Conservation (phyloP, 1,140 invertebrate genomes). For the Aphaenogaster floridana region DNA sequence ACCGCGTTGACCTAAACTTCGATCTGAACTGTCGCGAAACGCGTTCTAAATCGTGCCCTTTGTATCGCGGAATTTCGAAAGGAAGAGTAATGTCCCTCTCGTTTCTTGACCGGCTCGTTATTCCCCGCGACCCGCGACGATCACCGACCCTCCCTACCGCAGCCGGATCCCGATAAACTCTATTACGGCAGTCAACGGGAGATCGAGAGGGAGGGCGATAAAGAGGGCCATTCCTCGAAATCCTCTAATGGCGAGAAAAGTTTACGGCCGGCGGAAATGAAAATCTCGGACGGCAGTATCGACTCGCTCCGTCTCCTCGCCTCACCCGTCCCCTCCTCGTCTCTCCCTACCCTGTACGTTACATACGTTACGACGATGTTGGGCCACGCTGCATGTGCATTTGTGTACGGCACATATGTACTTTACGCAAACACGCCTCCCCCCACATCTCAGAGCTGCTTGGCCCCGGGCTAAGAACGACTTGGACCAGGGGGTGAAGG, state of each 20-base stretch:
- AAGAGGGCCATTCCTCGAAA: slow-evolving; percentile 55
- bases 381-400: slow-evolving; percentile 33
- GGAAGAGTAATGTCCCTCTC: background rate
- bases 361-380: slow-evolving; percentile 24
- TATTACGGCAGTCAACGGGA: slow-evolving; percentile 27
- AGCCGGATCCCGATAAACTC: slow-evolving; percentile 48
- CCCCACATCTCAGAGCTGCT: background rate
- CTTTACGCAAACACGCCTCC: slow-evolving; percentile 35
- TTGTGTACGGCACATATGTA: slow-evolving; percentile 35
- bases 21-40: background rate
- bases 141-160: background rate
- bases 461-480: slow-evolving; percentile 54
- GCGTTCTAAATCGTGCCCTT: slow-evolving; percentile 22
- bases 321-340: background rate
- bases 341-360: background rate
- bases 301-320: slow-evolving; percentile 29
- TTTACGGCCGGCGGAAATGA: slow-evolving; percentile 61
- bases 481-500: slow-evolving; percentile 24
- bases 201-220: slow-evolving; percentile 49
- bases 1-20: background rate
- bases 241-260: slow-evolving; percentile 59
- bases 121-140: background rate
- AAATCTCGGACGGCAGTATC: slow-evolving; percentile 60
- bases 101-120: background rate
- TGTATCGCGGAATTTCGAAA: slow-evolving; percentile 37